phyloP scores from a whole-genome alignment of 2,888 invertebrate species.

The Hedychridium roseum region DNA sequence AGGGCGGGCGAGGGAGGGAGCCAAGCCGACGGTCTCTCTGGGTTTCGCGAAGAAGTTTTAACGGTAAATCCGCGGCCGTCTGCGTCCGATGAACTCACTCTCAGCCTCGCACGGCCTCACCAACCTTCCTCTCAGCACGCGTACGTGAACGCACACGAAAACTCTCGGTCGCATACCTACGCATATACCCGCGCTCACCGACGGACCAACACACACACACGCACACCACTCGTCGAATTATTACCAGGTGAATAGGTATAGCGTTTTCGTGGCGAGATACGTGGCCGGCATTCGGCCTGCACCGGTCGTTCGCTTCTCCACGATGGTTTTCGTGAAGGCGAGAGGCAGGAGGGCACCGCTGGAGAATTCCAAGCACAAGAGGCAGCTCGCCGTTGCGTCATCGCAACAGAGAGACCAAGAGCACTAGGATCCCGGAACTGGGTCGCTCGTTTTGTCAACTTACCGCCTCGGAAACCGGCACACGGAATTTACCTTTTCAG shows the following conservation, averaged over 20 bases:
- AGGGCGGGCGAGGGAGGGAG: constrained; percentile 13
- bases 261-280: constrained; percentile 11
- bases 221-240: constrained; percentile 29
- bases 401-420: constrained; percentile 40
- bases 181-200: constrained; percentile 6
- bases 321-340: constrained; percentile 13
- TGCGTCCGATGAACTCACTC: constrained; percentile 65
- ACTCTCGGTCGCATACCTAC: constrained; percentile 14
- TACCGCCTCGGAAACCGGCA: no score
- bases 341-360: constrained; percentile 13
- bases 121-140: constrained; percentile 24
- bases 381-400: constrained; percentile 52
- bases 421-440: constrained; percentile 56
- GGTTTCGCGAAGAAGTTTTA: constrained; percentile 63
- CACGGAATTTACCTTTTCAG: no score
- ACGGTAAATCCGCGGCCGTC: constrained; percentile 64
- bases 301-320: neutral
- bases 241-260: constrained; percentile 25
- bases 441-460: constrained; percentile 56
- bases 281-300: constrained; percentile 6
- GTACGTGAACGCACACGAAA: constrained; percentile 16
- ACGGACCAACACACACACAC: constrained; percentile 8
- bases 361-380: constrained; percentile 12
- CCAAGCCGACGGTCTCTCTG: constrained; percentile 42
- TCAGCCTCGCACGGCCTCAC: constrained; percentile 42